A percentile compares a stretch with the other conserved stretches of the same genome.
Conservation (phyloP, 1,140 invertebrate genomes). For the Melanaphis sacchari region DNA sequence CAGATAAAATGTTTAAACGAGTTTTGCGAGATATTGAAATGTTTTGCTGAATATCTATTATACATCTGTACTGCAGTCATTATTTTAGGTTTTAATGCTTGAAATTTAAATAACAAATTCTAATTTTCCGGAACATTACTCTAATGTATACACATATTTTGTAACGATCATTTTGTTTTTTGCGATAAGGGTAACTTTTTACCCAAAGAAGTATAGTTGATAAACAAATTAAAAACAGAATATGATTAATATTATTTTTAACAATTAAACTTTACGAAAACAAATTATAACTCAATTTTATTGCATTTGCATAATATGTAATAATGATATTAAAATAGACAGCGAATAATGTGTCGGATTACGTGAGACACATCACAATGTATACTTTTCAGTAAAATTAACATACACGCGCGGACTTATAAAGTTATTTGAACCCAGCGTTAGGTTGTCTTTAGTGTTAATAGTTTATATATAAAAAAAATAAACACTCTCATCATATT, state of each 20-base stretch:
- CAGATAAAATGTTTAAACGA: slow-evolving; percentile 1
- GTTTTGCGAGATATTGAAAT: slow-evolving; percentile 12
- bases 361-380: neutral
- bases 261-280: neutral
- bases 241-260: neutral
- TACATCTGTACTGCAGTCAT: neutral
- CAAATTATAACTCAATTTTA: neutral
- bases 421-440: neutral
- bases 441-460: neutral
- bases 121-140: slow-evolving; percentile 3
- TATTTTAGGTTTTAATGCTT: neutral
- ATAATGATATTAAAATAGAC: slow-evolving; percentile 32
- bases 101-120: neutral
- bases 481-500: neutral
- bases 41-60: neutral
- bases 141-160: neutral
- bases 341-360: neutral
- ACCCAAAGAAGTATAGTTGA: neutral
- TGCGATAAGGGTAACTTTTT: neutral
- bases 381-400: neutral
- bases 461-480: neutral
- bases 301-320: neutral
- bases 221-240: neutral
- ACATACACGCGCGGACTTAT: neutral
- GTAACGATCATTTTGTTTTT: neutral